Conservation (phyloP, 2,797 vertebrate genomes). For the Pempheris klunzingeri region DNA sequence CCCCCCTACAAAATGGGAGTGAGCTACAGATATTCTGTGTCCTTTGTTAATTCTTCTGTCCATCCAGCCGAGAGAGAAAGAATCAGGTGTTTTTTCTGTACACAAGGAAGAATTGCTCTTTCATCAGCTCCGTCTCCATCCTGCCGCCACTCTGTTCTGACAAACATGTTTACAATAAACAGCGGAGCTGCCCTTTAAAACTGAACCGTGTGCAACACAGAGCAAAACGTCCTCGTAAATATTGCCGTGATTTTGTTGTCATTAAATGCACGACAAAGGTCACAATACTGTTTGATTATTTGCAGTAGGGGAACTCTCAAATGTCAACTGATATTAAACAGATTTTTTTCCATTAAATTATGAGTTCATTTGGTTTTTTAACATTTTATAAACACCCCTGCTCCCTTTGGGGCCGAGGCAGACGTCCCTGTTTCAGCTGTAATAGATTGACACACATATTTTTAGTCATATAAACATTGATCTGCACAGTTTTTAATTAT, state of each 20-base stretch:
- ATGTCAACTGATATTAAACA: background rate
- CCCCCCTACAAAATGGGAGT: background rate
- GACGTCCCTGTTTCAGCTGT: background rate
- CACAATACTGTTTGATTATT: background rate
- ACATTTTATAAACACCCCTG: no score
- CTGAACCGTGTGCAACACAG: background rate
- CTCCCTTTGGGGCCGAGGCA: background rate
- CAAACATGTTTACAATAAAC: constrained; percentile 65
- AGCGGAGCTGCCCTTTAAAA: constrained; percentile 44
- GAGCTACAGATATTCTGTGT: constrained; percentile 40
- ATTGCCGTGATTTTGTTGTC: constrained; percentile 16
- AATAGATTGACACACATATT: background rate
- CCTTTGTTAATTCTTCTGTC: constrained; percentile 70
- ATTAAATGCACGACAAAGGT: background rate
- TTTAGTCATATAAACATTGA: background rate
- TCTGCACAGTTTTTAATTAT: background rate
- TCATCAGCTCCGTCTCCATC: constrained; percentile 36
- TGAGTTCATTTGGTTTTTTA: no score
- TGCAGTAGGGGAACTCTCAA: background rate
- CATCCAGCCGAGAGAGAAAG: constrained; percentile 38
- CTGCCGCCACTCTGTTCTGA: constrained; percentile 26
- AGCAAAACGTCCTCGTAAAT: constrained; percentile 34
- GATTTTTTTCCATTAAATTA: background rate
- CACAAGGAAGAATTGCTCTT: constrained; percentile 32
- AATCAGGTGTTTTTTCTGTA: constrained; percentile 52